phyloP scores from a whole-genome alignment of 2,113 vertebrate species.

The Upupa epops region DNA sequence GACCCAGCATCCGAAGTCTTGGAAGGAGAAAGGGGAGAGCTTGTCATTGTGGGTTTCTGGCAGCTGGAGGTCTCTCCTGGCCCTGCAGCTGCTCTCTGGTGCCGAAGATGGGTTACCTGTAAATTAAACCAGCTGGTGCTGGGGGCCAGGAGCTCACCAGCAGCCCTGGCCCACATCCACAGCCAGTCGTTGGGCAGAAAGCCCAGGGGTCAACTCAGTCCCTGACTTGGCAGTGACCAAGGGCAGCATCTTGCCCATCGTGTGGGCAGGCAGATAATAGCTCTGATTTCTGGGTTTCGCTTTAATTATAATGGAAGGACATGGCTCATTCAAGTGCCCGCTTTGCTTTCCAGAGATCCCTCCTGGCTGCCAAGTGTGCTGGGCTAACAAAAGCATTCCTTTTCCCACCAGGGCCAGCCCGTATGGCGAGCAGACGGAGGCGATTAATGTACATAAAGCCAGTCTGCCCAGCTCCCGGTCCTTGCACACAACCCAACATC shows the following conservation, averaged over 20 bases:
- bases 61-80: neutral
- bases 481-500: neutral
- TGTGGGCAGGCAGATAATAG: constrained; percentile 19
- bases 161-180: neutral
- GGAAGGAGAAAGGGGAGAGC: neutral
- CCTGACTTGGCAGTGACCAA: neutral
- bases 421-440: constrained; percentile 42
- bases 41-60: neutral
- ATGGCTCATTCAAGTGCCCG: constrained; percentile 40
- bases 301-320: constrained; percentile 57
- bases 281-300: constrained; percentile 41
- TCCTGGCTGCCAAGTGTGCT: constrained; percentile 20
- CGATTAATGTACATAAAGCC: neutral
- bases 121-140: constrained; percentile 18
- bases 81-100: rapidly evolving
- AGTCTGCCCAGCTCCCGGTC: neutral
- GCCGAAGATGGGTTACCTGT: neutral
- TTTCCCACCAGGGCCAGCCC: neutral
- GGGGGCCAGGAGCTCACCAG: neutral
- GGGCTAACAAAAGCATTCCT: constrained; percentile 51
- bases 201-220: neutral
- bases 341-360: constrained; percentile 41
- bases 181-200: neutral
- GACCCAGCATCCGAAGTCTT: neutral
- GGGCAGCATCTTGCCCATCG: neutral